phyloP scores from a whole-genome alignment of 2,888 invertebrate species.

The Latheticus oryzae region DNA sequence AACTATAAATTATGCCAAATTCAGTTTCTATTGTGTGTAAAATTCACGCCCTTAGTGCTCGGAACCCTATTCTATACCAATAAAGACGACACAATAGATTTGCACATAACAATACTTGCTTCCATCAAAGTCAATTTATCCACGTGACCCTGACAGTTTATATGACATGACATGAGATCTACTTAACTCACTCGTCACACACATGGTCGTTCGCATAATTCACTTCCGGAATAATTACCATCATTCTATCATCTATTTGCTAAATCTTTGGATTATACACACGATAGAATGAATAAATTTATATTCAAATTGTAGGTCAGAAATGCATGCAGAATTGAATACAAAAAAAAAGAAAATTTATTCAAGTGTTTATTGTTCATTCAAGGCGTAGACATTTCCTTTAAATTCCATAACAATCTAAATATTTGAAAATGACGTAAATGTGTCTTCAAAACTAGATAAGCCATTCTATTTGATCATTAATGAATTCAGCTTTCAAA shows the following conservation, averaged over 20 bases:
- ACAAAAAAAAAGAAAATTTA: too few species aligned
- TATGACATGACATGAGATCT: constrained; percentile 32
- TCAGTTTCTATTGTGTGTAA: constrained; percentile 24
- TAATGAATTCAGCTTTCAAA: too few species aligned
- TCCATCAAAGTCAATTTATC: constrained; percentile 31
- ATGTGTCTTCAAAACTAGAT: too few species aligned
- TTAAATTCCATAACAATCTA: too few species aligned
- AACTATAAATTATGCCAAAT: constrained; percentile 16
- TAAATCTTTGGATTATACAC: constrained; percentile 16
- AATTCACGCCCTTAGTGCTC: constrained; percentile 16
- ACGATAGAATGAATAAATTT: constrained; percentile 12
- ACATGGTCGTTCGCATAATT: constrained; percentile 26
- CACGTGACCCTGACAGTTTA: constrained; percentile 33
- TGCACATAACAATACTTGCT: constrained; percentile 34
- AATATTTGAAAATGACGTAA: too few species aligned
- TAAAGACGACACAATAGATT: constrained; percentile 27
- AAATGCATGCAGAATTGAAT: too few species aligned
- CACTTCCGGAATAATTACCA: constrained; percentile 34
- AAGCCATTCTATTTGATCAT: too few species aligned
- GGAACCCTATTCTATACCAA: constrained; percentile 17
- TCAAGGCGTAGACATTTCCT: too few species aligned
- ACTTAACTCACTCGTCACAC: constrained; percentile 34
- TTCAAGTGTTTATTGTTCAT: too few species aligned
- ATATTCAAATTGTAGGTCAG: constrained; percentile 25
- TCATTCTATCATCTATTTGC: constrained; percentile 11